Conservation (phyloP, 2,113 vertebrate species). For the Synodontis membranacea region DNA sequence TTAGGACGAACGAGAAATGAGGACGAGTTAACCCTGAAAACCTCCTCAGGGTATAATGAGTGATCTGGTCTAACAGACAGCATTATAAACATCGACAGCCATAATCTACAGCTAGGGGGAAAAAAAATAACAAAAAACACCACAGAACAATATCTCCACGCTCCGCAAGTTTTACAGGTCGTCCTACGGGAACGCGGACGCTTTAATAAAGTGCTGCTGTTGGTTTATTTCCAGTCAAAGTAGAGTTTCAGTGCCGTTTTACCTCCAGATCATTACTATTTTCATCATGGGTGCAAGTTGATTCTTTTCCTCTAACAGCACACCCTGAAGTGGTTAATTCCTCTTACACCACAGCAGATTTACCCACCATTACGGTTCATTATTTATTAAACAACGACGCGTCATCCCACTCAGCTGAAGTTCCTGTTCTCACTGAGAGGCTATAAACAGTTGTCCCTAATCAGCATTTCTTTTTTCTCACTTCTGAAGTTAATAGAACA, state of each 20-base stretch:
- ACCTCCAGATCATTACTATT: background rate
- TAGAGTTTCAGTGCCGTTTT: background rate
- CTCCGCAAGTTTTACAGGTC: background rate
- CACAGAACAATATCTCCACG: background rate
- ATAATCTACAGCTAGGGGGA: background rate
- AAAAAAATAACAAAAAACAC: background rate
- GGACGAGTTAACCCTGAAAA: background rate
- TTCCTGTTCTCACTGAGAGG: background rate
- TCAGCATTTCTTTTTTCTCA: background rate
- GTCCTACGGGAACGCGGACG: background rate
- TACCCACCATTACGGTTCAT: background rate
- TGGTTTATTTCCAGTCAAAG: background rate
- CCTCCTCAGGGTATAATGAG: background rate
- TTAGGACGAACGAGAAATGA: background rate
- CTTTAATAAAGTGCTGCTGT: background rate
- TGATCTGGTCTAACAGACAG: background rate
- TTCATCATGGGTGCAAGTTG: too few relatives aligned
- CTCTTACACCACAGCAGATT: background rate
- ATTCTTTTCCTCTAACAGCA: too few relatives aligned
- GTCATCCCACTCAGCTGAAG: too few relatives aligned
- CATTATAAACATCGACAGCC: background rate
- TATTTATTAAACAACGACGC: background rate
- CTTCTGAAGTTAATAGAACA: background rate
- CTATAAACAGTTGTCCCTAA: background rate
- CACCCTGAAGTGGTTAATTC: background rate